Percentiles rank a stretch among this genome's conserved stretches.
Evolutionary conservation across 2,113 vertebrate species (phyloP).

Genomic region (Megaptera novaeangliae): DNA sequence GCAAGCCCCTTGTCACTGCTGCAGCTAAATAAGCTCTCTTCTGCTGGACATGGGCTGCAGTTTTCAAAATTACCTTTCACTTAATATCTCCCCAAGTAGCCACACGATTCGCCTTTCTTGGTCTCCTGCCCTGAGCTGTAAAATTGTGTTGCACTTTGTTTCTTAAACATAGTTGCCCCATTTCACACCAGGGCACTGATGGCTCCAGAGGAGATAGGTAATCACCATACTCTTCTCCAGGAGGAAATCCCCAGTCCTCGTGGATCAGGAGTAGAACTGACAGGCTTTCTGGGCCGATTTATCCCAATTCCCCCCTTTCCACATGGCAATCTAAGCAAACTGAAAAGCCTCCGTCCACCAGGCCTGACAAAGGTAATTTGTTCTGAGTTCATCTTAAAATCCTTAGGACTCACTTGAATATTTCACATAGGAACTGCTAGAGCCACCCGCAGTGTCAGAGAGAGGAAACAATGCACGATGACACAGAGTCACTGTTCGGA

Average conservation of each 20-base stretch:
- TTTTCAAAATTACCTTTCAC: neutral
- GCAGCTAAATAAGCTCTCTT: neutral
- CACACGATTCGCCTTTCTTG: neutral
- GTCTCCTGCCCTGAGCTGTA: neutral
- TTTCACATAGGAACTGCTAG: neutral
- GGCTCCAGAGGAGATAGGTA: neutral
- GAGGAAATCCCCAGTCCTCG: neutral
- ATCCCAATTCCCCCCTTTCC: neutral
- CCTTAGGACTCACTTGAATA: neutral
- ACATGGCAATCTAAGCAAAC: neutral
- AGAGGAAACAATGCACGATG: neutral
- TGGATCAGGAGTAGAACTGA: neutral
- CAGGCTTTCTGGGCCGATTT: neutral
- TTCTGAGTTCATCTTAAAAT: neutral
- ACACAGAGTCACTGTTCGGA: neutral
- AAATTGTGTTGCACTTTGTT: slow-evolving; percentile 1
- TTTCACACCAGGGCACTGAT: neutral
- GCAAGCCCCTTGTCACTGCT: neutral
- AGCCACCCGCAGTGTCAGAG: neutral
- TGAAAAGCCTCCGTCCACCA: neutral
- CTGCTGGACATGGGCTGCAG: neutral
- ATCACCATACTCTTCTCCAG: neutral
- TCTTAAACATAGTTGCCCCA: neutral
- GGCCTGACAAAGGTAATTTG: neutral
- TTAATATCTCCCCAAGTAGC: neutral